Evolutionary conservation across 2,113 vertebrate species (phyloP).

Genomic region (Pituophis catenifer): DNA sequence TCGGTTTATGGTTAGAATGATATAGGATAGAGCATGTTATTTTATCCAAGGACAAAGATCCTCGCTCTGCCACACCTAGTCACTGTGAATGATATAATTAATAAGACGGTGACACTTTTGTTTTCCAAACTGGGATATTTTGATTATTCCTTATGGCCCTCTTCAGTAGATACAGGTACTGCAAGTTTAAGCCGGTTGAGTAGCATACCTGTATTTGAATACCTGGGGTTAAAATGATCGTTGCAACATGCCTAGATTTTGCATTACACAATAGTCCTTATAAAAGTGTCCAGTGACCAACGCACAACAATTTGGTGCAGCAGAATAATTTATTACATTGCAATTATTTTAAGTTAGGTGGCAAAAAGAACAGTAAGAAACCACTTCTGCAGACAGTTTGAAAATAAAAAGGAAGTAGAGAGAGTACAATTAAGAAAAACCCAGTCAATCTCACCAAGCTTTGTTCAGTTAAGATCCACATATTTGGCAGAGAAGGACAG

Average conservation of each 20-base stretch:
- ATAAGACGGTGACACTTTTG: neutral
- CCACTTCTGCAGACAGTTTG: neutral
- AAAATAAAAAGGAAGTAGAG: conserved; percentile 26
- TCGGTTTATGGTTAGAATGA: neutral
- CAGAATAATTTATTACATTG: conserved; percentile 8
- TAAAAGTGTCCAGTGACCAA: neutral
- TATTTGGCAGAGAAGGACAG: conserved; percentile 12
- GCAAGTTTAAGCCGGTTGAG: neutral
- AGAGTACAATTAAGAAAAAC: conserved; percentile 1
- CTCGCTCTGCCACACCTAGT: neutral
- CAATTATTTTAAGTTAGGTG: conserved; percentile 43
- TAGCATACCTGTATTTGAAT: neutral
- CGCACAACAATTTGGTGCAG: neutral
- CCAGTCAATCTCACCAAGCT: conserved; percentile 1
- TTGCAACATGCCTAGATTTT: neutral
- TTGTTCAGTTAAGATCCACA: neutral
- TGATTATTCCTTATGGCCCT: neutral
- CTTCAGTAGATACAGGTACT: neutral
- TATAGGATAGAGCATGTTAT: neutral
- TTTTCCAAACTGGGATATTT: neutral
- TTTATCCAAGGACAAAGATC: neutral
- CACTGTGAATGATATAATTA: neutral
- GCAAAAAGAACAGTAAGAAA: neutral
- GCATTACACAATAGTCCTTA: neutral
- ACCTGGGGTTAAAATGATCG: neutral